Conservation (phyloP, 2,113 vertebrate genomes). For the Cavia aperea region DNA sequence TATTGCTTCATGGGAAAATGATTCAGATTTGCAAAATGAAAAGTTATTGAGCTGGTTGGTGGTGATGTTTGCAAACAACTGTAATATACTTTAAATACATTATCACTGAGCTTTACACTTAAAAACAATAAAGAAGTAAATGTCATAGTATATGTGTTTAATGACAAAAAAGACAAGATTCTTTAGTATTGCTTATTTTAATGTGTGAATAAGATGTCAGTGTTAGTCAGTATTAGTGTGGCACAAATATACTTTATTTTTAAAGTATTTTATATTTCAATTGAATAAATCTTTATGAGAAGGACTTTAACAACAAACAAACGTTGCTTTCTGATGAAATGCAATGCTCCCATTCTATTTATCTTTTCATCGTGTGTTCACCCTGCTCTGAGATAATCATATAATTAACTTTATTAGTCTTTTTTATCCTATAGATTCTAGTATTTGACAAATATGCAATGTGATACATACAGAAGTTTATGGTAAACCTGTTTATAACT, state of each 20-base stretch:
- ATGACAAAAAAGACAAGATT: background rate
- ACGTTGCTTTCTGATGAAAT: background rate
- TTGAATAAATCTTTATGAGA: background rate
- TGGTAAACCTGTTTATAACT: background rate
- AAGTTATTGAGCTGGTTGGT: background rate
- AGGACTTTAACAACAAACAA: background rate
- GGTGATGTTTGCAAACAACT: background rate
- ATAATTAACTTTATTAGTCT: background rate
- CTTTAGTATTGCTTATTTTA: background rate
- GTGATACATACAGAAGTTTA: background rate
- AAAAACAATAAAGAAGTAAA: background rate
- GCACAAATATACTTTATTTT: background rate
- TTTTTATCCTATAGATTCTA: background rate
- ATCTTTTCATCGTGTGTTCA: background rate
- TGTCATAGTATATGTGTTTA: background rate
- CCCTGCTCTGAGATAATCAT: background rate
- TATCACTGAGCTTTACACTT: background rate
- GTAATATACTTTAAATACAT: background rate
- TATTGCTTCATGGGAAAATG: background rate
- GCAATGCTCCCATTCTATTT: background rate
- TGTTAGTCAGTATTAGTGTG: background rate
- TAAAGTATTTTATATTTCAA: background rate
- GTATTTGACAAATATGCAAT: background rate
- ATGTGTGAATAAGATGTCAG: background rate
- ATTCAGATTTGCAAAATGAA: background rate